Percentiles rank a stretch among this genome's conserved stretches.
These are phyloP conservation scores for Chrysomallon squamiferum DNA, from an alignment of 1,140 invertebrate genomes.

Conservation along the genomic window DNA sequence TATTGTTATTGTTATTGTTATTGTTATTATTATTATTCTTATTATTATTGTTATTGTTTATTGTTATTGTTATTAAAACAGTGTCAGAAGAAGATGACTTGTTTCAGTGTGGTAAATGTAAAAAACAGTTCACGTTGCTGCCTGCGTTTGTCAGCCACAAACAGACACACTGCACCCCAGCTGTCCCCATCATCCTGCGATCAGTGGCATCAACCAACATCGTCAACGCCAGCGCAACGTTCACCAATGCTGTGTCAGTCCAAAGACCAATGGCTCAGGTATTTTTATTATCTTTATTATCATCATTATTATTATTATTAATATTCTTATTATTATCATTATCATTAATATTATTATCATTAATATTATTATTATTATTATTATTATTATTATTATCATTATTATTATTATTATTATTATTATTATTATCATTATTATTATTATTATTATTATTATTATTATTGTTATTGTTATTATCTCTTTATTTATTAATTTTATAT, in stretches of 20 bases:
- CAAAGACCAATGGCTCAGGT: slow-evolving; percentile 11
- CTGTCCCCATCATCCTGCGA: slow-evolving; percentile 9
- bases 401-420: too few species aligned
- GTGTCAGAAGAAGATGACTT: slow-evolving; percentile 71
- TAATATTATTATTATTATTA: too few species aligned
- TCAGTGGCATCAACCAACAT: background rate
- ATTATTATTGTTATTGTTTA: background rate
- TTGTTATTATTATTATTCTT: background rate
- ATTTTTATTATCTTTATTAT: too few species aligned
- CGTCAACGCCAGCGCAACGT: slow-evolving; percentile 1
- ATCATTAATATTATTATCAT: too few species aligned
- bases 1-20: too few species aligned
- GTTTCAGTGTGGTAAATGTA: slow-evolving; percentile 75
- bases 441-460: too few species aligned
- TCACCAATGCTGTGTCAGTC: background rate
- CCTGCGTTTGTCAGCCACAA: slow-evolving; percentile 70
- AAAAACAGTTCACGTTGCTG: slow-evolving; percentile 71
- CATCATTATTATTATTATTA: too few species aligned
- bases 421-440: too few species aligned
- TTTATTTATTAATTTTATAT: too few species aligned
- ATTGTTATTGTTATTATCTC: too few species aligned
- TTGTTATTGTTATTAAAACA: background rate
- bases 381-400: too few species aligned
- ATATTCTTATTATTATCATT: too few species aligned
- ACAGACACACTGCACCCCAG: slow-evolving; percentile 59